Base-by-base conservation (phyloP, 2,888 invertebrate genomes). In the Eristalis pertinax region DNA sequence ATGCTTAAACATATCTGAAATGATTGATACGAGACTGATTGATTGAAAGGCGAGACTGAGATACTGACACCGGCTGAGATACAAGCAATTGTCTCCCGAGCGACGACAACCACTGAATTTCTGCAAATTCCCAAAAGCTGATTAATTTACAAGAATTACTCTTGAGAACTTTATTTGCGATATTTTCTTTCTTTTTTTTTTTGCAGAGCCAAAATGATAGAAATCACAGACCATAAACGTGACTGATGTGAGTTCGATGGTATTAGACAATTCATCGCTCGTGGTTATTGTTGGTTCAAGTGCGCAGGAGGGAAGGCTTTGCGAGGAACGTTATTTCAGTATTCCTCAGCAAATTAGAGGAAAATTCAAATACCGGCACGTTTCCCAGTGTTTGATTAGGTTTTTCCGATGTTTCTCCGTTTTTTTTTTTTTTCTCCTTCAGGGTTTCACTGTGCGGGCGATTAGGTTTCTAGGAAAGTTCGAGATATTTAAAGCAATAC, bases 1-100 rank as follows among this genome's bases (percentile, higher is more conserved):
- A n/a, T 41, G 29, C 43, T 29, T 24, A 56, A 69, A 10, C 32
- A 1, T 32, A 32, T 32, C 32, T 32, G 7, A 32, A 32, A 72
- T 65, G 70, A 70, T 70, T 78, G 78, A 69, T 64, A 62, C 56
- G 22, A 13, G 64, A 32, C 63, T 78, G 78, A 78, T 78, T 78
- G 78, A 78, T 78, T 64, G 41, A 32, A 24, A 64, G 29, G 26
- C n/a, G 56, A 5, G 56, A 56, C 22, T 2, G 29, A 2, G 26
- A 26, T 26, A 26, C 26, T 3, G 56, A 15, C 56, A 19, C n/a
- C 13, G 13, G 38, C 13, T 38, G 11, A 13, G 38, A 38, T 38
- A 38, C 11, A 38, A 13, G 1, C 13, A 11, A 38, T 13, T 38
- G 38, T 13, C 13, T 13, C 38, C 38, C 13, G 13, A 13, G 38